Evolutionary conservation across 2,888 invertebrate genomes (phyloP).

Genomic region (Ormyrus thymus): DNA sequence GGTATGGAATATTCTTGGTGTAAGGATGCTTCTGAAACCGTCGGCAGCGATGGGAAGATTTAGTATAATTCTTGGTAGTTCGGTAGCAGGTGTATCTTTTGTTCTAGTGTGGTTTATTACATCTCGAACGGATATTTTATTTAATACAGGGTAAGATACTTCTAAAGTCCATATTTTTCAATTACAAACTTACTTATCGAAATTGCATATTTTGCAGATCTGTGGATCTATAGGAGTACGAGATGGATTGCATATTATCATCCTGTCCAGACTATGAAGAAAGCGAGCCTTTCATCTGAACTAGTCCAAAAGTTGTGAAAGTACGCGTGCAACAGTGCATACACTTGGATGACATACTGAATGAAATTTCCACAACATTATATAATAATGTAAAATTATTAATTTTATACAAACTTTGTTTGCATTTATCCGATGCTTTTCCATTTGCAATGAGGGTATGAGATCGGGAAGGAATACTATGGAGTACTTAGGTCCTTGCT

Average conservation of each 20-base stretch:
- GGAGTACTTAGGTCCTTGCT: conserved; percentile 27
- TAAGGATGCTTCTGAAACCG: conserved; percentile 87
- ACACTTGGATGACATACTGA: conserved; percentile 33
- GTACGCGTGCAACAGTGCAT: neutral
- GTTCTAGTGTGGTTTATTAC: conserved; percentile 77
- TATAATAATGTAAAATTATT: conserved; percentile 31
- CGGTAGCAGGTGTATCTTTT: conserved; percentile 76
- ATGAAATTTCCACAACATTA: neutral
- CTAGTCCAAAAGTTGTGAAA: conserved; percentile 48
- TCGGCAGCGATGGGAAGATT: conserved; percentile 78
- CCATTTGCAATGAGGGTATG: neutral
- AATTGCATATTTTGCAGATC: conserved; percentile 58
- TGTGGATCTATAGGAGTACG: conserved; percentile 69
- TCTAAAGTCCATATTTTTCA: neutral
- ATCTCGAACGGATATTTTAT: conserved; percentile 75
- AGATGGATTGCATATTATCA: conserved; percentile 71
- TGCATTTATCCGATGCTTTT: conserved; percentile 6
- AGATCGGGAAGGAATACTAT: neutral
- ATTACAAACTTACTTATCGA: neutral
- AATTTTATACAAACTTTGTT: conserved; percentile 32
- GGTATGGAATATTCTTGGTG: conserved; percentile 84
- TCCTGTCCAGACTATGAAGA: conserved; percentile 65
- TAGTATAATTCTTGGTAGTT: conserved; percentile 77
- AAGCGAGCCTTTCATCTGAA: conserved; percentile 51
- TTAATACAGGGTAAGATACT: conserved; percentile 44